These are phyloP conservation scores for Gobio gobio DNA, from an alignment of 2,113 vertebrate genomes.

Conservation along the genomic window DNA sequence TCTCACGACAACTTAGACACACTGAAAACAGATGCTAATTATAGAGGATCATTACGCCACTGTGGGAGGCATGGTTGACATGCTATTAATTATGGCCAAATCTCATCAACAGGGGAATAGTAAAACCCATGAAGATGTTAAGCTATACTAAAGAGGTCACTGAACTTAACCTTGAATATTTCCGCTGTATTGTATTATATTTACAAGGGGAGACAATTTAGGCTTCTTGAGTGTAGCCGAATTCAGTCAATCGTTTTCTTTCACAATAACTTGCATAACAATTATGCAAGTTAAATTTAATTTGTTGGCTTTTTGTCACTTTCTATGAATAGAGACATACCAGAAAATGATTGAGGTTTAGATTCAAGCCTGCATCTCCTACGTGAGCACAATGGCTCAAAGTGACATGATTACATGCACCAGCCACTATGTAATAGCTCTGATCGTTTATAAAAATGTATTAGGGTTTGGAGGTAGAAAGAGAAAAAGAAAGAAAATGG, in stretches of 20 bases:
- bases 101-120: slow-evolving; percentile 16
- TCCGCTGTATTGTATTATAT: neutral
- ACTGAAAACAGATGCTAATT: slow-evolving; percentile 38
- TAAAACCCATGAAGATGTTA: slow-evolving; percentile 14
- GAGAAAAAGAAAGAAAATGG: neutral
- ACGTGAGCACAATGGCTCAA: too few species aligned
- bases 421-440: neutral
- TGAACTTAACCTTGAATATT: slow-evolving; percentile 36
- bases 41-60: slow-evolving; percentile 33
- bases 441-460: too few species aligned
- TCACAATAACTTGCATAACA: too few species aligned
- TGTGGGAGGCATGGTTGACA: slow-evolving; percentile 19
- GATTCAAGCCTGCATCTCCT: neutral
- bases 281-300: neutral
- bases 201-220: neutral
- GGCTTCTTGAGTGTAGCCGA: neutral
- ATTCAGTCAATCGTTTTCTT: neutral
- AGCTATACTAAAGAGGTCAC: slow-evolving; percentile 2
- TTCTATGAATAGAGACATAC: neutral
- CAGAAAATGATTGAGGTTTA: neutral
- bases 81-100: slow-evolving; percentile 36
- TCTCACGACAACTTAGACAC: slow-evolving; percentile 21
- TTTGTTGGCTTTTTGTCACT: neutral
- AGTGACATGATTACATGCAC: neutral
- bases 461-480: neutral